These are phyloP conservation scores for Synanthedon myopaeformis DNA, from an alignment of 2,888 invertebrate genomes.

Conservation along the genomic window DNA sequence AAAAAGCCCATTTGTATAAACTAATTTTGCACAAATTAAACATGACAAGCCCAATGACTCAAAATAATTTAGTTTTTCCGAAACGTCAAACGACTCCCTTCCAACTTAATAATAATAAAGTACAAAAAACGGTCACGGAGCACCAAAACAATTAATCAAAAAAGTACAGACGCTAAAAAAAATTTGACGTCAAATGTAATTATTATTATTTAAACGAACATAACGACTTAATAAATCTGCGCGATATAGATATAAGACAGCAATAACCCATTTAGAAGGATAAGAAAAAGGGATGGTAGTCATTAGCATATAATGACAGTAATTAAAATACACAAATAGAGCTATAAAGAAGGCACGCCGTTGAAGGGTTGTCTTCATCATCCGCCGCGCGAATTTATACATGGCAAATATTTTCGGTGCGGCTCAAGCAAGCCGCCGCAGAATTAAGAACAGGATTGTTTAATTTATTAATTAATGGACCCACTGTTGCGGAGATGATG, in stretches of 20 bases:
- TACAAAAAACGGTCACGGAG: conserved; percentile 41
- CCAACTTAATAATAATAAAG: conserved; percentile 63
- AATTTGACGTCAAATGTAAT: conserved; percentile 30
- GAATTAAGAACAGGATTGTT: conserved; percentile 63
- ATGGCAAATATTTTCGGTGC: conserved; percentile 66
- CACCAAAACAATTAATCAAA: conserved; percentile 61
- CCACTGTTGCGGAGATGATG: conserved; percentile 46
- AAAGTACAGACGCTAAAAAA: conserved; percentile 41
- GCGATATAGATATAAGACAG: conserved; percentile 61
- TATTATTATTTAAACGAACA: conserved; percentile 65
- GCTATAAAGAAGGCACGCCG: conserved; percentile 70
- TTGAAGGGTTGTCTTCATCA: conserved; percentile 69
- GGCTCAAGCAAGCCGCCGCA: conserved; percentile 42
- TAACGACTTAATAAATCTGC: conserved; percentile 52
- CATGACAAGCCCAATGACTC: conserved; percentile 1
- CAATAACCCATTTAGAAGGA: conserved; percentile 68
- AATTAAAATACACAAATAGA: conserved; percentile 80
- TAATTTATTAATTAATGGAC: conserved; percentile 68
- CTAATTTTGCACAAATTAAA: background rate
- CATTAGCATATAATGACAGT: conserved; percentile 77
- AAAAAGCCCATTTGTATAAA: no score
- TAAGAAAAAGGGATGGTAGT: conserved; percentile 72
- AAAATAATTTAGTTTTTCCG: conserved; percentile 39
- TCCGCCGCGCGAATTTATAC: conserved; percentile 62
- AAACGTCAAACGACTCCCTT: conserved; percentile 53